Evolutionary conservation across 2,888 invertebrate species (phyloP).

Genomic region (Trissonchulus latispiculum): DNA sequence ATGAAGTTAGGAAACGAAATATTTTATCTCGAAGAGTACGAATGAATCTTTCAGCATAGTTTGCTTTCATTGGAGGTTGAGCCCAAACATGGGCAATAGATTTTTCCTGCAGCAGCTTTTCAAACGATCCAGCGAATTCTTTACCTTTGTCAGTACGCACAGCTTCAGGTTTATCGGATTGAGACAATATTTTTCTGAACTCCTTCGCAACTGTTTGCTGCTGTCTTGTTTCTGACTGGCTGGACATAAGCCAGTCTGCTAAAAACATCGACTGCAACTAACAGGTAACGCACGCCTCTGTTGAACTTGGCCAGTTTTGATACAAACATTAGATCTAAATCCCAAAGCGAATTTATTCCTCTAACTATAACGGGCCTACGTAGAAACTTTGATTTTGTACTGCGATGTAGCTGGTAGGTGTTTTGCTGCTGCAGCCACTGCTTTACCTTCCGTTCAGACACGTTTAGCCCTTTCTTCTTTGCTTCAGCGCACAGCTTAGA

Average conservation of each 20-base stretch:
- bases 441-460: neutral
- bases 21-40: neutral
- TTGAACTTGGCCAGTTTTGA: neutral
- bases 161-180: no score
- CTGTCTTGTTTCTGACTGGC: neutral
- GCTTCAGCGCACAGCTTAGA: neutral
- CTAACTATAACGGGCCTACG: neutral
- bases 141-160: no score
- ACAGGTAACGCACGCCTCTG: no score
- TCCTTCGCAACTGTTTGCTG: neutral
- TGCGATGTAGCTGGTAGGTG: neutral
- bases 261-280: no score
- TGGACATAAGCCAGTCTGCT: neutral
- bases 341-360: neutral
- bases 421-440: neutral
- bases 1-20: neutral
- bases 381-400: neutral
- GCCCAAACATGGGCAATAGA: neutral
- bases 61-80: no score
- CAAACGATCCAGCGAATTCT: neutral
- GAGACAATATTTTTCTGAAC: neutral
- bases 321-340: neutral
- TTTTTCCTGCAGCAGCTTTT: conserved; percentile 1
- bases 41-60: no score
- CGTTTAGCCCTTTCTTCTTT: neutral